These are phyloP conservation scores for Propithecus coquereli DNA, from an alignment of 2,113 vertebrate species.

Conservation along the genomic window DNA sequence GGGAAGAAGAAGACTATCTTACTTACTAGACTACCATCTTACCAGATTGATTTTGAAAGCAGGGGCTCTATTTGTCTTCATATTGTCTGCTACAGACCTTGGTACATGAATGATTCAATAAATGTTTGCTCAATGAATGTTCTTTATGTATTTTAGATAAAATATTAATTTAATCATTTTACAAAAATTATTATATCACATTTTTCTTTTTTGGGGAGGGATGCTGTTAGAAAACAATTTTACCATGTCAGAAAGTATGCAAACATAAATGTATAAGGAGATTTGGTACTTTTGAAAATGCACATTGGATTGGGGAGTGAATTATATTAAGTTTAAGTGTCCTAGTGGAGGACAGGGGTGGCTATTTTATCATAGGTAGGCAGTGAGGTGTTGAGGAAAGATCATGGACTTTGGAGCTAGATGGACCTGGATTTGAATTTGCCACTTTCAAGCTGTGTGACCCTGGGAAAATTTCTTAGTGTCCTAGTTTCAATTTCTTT, in stretches of 20 bases:
- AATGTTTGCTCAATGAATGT: not conserved
- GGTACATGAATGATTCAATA: not conserved
- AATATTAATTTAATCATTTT: not conserved
- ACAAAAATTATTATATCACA: not conserved
- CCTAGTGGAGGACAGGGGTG: not conserved
- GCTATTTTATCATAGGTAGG: not conserved
- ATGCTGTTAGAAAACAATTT: conserved; percentile 40
- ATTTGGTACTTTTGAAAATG: conserved; percentile 35
- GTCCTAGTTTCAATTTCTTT: conserved; percentile 31
- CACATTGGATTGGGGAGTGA: not conserved
- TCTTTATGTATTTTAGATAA: not conserved
- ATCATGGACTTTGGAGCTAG: not conserved
- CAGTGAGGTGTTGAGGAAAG: not conserved
- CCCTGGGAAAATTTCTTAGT: conserved; percentile 10
- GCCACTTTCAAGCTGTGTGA: not conserved
- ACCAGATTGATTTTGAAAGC: not conserved
- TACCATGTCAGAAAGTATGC: not conserved
- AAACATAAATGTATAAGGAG: not conserved
- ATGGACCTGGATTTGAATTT: not conserved
- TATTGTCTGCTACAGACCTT: conserved; percentile 2
- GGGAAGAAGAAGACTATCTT: not conserved
- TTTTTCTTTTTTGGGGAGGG: not conserved
- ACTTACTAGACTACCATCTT: not conserved
- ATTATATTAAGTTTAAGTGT: not conserved
- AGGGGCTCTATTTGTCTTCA: not conserved